These are phyloP conservation scores for Heliocidaris tuberculata DNA, from an alignment of 35 echinoderm and acorn worm species.

Conservation along the genomic window DNA sequence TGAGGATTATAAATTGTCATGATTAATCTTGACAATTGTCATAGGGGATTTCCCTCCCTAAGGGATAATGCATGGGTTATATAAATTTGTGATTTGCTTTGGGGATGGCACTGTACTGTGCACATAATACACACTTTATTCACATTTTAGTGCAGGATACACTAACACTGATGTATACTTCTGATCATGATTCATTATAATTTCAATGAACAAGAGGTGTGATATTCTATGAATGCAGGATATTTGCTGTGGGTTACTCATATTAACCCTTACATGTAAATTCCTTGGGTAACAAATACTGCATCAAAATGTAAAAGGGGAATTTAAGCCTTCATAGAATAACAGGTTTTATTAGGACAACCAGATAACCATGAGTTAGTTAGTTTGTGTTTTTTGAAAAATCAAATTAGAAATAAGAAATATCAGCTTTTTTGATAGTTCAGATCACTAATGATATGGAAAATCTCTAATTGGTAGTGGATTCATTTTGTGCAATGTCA, in stretches of 20 bases:
- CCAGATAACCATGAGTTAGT: too few relatives aligned
- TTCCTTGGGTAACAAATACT: not conserved
- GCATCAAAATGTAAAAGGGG: not conserved
- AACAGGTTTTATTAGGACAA: not conserved
- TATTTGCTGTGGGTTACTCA: not conserved
- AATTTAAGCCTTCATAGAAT: not conserved
- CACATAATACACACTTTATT: not conserved
- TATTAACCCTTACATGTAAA: not conserved
- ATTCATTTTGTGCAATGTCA: not conserved
- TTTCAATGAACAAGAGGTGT: not conserved
- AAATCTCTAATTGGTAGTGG: not conserved
- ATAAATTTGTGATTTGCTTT: not conserved
- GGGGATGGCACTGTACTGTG: not conserved
- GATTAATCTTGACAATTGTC: not conserved
- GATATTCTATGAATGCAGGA: constrained; percentile 6
- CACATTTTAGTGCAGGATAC: not conserved
- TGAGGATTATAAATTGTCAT: too few relatives aligned
- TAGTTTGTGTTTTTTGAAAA: too few relatives aligned
- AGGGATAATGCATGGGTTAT: not conserved
- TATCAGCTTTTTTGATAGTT: too few relatives aligned
- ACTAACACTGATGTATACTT: not conserved
- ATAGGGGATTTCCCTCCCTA: not conserved
- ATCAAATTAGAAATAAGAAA: too few relatives aligned
- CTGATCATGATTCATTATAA: not conserved
- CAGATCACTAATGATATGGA: not conserved